Evolutionary conservation across 1,140 invertebrate species (phyloP), one percentile per base, ranked within the genome.

Genomic region (Drosophila biarmipes): DNA sequence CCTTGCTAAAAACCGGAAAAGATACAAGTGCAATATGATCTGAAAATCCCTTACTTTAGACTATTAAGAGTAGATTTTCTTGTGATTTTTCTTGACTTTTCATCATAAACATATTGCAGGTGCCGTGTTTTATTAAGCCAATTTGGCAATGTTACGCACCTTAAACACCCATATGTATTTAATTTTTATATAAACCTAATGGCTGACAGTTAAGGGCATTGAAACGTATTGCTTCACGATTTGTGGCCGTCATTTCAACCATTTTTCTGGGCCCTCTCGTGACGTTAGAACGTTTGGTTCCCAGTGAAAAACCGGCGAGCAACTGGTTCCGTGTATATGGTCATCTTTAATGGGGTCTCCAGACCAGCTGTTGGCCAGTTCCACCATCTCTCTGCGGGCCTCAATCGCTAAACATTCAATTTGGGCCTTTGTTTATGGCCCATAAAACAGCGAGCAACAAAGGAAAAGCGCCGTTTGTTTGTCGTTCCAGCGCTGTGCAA

Each of bases 361-460:
- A 15, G 27, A 59, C 29, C 58, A 52, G 59, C 58, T 57, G 64
- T 49, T 67, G 38, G 21, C 46, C n/a, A 19, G 15, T 34, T 58
- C 61, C 35, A 27, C n/a, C 37, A 52, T 46, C 17, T 49, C 43
- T 49, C 14, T 10, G 40, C 8, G 40, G 27, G 29, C 21, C 45
- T 63, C 59, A 64, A 64, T 61, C 37, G 45, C 38, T 21, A 29
- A 61, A 49, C 37, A 69, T 73, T 34, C 55, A 52, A 52, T 61
- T 53, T 61, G 49, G 31, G 17, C 38, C 40, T 74, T 54, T 55
- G 58, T 74, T 73, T 61, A 74, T 61, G 43, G 46, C 45, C 58
- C 59, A 74, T 56, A 74, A 64, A 51, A 74, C 51, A 21, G 46
- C 29, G 31, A 67, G 21, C 38, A 42, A 66, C 64, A 68, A 68